phyloP scores from a whole-genome alignment of 2,113 vertebrate genomes.

The Hydrolagus affinis region DNA sequence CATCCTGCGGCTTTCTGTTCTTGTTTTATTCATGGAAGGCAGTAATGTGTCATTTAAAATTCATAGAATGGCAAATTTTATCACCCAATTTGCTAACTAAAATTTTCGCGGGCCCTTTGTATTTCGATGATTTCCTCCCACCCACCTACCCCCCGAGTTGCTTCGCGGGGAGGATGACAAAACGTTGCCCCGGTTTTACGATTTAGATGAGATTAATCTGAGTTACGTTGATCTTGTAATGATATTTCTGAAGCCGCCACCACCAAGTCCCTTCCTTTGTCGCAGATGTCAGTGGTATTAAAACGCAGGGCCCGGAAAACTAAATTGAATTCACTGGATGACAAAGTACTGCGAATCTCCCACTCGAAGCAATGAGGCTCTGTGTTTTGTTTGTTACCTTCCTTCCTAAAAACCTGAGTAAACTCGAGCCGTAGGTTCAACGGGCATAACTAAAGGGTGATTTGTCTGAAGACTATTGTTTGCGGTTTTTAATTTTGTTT shows the following conservation, averaged over 20 bases:
- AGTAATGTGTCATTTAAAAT: conserved; percentile 32
- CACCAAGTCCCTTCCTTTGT: not conserved
- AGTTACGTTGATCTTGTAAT: conserved; percentile 17
- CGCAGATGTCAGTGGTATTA: not conserved
- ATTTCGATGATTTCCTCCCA: not conserved
- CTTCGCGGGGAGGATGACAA: not conserved
- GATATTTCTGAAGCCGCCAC: conserved; percentile 14
- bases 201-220: conserved; percentile 5
- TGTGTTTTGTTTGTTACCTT: not conserved
- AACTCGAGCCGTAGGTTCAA: no score
- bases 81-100: conserved; percentile 30
- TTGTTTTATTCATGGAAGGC: conserved; percentile 27
- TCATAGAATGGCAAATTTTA: conserved; percentile 30
- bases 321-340: conserved; percentile 17
- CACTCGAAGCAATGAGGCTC: not conserved
- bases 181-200: not conserved
- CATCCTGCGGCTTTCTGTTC: not conserved
- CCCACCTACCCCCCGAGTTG: no score
- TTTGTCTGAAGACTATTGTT: conserved; percentile 1
- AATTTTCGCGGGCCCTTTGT: not conserved
- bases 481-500: no score
- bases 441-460: not conserved
- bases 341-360: not conserved
- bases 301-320: not conserved
- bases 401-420: not conserved